Conservation (phyloP, 2,113 vertebrate genomes). For the Etheostoma spectabile region DNA sequence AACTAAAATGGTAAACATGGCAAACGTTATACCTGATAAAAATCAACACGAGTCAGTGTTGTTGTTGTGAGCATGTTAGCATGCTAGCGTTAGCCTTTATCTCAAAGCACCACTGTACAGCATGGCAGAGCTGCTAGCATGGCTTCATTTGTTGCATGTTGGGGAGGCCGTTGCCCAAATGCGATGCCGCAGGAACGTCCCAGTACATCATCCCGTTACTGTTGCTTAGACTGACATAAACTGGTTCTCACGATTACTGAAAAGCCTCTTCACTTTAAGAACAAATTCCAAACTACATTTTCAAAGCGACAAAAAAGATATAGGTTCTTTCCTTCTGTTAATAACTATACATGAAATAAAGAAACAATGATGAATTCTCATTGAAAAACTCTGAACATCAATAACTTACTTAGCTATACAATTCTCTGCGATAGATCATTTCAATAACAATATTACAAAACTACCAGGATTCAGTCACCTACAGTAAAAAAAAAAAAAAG, state of each 20-base stretch:
- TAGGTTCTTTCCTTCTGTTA: neutral
- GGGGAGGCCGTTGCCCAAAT: constrained; percentile 34
- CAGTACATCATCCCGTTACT: constrained; percentile 1
- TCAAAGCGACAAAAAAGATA: constrained; percentile 42
- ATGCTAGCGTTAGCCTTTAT: neutral
- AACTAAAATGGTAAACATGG: neutral
- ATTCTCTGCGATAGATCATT: constrained; percentile 60
- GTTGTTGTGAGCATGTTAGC: too few species aligned
- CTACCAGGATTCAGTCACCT: constrained; percentile 67
- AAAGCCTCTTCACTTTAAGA: constrained; percentile 35
- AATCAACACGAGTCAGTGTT: neutral
- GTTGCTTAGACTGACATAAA: constrained; percentile 42
- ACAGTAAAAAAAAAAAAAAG: constrained; percentile 66
- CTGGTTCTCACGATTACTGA: neutral
- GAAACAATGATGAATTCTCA: constrained; percentile 45
- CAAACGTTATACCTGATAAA: constrained; percentile 13
- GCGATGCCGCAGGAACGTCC: constrained; percentile 8
- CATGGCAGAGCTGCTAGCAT: neutral
- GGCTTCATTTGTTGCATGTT: neutral
- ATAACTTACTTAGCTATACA: constrained; percentile 74
- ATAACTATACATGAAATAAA: constrained; percentile 52
- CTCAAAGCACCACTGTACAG: neutral
- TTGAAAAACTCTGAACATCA: constrained; percentile 67
- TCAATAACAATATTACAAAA: constrained; percentile 77
- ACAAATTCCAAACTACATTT: constrained; percentile 26